Conservation (phyloP, 2,113 vertebrate genomes). For the Misgurnus mizolepis region DNA sequence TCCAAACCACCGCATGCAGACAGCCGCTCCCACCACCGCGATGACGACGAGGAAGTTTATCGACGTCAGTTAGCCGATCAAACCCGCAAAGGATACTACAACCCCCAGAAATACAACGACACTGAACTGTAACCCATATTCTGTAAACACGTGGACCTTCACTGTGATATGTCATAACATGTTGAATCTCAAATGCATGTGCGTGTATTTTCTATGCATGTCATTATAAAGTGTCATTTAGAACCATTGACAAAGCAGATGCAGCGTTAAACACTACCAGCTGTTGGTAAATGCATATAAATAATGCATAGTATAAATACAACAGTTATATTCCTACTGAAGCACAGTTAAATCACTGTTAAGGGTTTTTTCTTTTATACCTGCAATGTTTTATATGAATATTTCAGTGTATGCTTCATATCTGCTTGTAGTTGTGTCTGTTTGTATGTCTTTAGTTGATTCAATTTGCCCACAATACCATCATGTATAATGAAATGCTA, state of each 20-base stretch:
- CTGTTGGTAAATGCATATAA: neutral
- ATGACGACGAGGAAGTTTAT: conserved; percentile 86
- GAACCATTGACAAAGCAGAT: neutral
- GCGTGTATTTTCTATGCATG: neutral
- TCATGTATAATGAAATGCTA: neutral
- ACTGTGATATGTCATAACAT: neutral
- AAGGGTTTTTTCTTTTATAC: conserved; percentile 16
- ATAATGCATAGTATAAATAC: conserved; percentile 4
- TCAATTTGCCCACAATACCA: conserved; percentile 4
- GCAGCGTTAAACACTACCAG: neutral
- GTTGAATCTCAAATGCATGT: neutral
- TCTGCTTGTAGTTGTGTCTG: neutral
- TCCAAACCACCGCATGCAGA: conserved; percentile 73
- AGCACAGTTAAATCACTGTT: conserved; percentile 59
- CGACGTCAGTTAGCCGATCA: conserved; percentile 86
- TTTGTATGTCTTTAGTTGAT: conserved; percentile 5
- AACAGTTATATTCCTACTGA: neutral
- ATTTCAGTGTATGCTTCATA: conserved; percentile 23
- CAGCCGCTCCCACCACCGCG: conserved; percentile 66
- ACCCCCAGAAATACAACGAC: conserved; percentile 90
- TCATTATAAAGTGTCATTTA: neutral
- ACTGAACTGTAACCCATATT: conserved; percentile 82
- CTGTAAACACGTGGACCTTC: neutral
- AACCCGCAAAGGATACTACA: conserved; percentile 85
- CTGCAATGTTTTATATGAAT: conserved; percentile 54